Percentiles rank a stretch among this genome's conserved stretches.
Evolutionary conservation across 2,113 vertebrate genomes (phyloP).

Genomic region (Lepidothrix coronata): DNA sequence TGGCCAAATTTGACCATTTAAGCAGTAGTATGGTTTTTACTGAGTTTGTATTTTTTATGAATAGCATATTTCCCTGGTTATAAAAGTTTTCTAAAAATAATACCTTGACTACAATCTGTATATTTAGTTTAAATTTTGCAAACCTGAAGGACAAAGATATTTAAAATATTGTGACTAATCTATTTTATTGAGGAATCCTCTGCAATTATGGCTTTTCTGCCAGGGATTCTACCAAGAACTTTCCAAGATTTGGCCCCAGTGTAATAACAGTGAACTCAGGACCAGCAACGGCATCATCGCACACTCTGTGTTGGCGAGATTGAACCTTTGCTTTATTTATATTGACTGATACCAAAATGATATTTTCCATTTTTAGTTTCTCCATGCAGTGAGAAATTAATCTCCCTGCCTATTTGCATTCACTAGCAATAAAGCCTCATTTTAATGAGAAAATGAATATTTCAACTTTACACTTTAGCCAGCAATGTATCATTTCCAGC

Average conservation of each 20-base stretch:
- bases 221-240: background rate
- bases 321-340: background rate
- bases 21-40: background rate
- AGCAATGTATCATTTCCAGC: conserved; percentile 45
- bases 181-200: background rate
- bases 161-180: background rate
- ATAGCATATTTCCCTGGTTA: background rate
- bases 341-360: background rate
- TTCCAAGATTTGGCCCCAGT: background rate
- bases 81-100: background rate
- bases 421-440: background rate
- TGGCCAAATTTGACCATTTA: background rate
- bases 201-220: background rate
- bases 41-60: background rate
- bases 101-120: background rate
- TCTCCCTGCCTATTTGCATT: background rate
- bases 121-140: background rate
- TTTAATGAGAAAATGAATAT: conserved; percentile 71
- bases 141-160: background rate
- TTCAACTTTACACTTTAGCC: conserved; percentile 37
- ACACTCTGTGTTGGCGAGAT: background rate
- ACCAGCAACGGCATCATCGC: background rate
- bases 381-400: background rate
- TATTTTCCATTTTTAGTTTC: background rate
- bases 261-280: background rate